Base-by-base conservation (phyloP, 2,113 vertebrate species). In the Otocyon megalotis region DNA sequence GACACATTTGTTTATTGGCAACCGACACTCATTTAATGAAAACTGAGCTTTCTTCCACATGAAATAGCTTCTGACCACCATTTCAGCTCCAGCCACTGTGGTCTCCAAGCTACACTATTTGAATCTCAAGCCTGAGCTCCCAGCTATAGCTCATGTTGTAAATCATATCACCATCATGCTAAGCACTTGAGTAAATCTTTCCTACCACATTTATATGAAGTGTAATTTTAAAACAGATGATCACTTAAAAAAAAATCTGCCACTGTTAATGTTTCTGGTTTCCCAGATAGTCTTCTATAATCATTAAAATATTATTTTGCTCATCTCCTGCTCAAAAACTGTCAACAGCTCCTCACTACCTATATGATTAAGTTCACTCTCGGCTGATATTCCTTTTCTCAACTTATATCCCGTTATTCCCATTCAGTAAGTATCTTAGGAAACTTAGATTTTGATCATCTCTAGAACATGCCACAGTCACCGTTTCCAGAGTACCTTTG, bases 1-100 rank as follows among this genome's bases (percentile, higher is more conserved):
- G 91, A 56, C 48, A 67, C 43, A 26, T 67, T n/a, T 67, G 82
- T 77, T 48, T 13, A 67, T 14, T 54, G 9, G 19, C 35, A 67
- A 79, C 9, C 37, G 56, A 60, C 62, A 30, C 60, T 77, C 37
- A 50, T 67, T 91, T 91, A 26, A 24, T 60, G 50, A 91, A 91
- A 76, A 77, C 37, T 50, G 60, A 95, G 71, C 85, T 79, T 90
- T 91, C 74, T 43, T 87, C 63, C 3, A 12, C 16, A 63, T 28
- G 82, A 92, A 86, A 54, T 72, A 92, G 82, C 43, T 71, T 91
- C n/a, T 63, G 17, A 81, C n/a, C n/a, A 85, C 63, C 43, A 63
- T 13, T 87, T 53, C 43, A 50, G 80, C 77, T 50, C 50, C 30
- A 69, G 60, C 62, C 35, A 77, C 60, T 67, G 72, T 8, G 26